Evolutionary conservation across 2,797 vertebrate species (phyloP), one percentile per base, ranked within the genome.

Genomic region (Scolopax bukidnonensis): DNA sequence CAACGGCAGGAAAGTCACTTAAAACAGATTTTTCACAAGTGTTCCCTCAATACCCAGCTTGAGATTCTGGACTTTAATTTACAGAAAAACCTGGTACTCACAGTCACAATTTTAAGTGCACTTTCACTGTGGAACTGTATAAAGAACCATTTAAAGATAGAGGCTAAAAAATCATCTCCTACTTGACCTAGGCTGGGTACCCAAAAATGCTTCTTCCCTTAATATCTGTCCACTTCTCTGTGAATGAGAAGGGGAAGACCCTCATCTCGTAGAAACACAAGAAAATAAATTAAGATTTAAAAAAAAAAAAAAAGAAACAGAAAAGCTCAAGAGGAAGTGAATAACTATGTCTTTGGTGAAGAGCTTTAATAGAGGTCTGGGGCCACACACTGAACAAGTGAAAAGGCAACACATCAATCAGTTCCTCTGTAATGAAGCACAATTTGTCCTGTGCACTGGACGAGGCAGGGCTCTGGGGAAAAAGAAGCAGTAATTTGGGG

Each of bases 261-360:
- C 25, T 94, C 59, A 74, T 94, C 84, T 90, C 89, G 48, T 70
- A 94, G 92, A 96, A 95, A 96, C 86, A 96, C 57, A 95, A 70
- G 84, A 92, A 96, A 97, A 96, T 93, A 92, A 94, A 96, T 92
- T 84, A 96, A 84, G 70, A 89, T 92, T 90, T 12, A 24, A 30
- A 53, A 53, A 53, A 27, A 53, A 51, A 51, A 51, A 53, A 30
- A 1, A 68, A 78, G 74, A 70, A 86, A 7, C 64, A 89, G 81
- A 93, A 84, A 41, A 87, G 74, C 86, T 94, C 70, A 89, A 96
- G 93, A 89, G 78, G 84, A 87, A 70, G 79, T 84, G 3, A 67
- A 48, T 79, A 73, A 67, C 60, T 79, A 5, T 60, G 48, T 76
- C 90, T 92, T 84, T 64, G 67, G 77, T 90, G 88, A 87, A 95